Evolutionary conservation across 2,888 invertebrate species (phyloP), one percentile per base, ranked within the genome.

Genomic region (Ichneumoninae sp.): DNA sequence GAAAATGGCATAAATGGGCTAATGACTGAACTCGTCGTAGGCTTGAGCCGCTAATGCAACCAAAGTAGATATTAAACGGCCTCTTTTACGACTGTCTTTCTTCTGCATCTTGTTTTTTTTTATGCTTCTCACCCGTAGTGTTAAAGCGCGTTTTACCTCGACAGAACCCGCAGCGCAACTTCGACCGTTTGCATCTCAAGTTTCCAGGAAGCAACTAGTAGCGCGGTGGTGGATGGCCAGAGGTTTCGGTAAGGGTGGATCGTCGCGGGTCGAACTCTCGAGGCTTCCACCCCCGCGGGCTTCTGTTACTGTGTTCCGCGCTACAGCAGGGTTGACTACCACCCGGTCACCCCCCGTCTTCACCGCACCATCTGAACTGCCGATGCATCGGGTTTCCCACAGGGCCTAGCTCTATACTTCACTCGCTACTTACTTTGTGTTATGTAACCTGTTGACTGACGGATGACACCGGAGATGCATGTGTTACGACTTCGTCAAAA

Each of bases 181-280:
- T 88, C 77, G 69, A 79, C 83, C 83, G 85, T 86, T 88, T 87
- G 83, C 77, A 80, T 86, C 85, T 79, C 76, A 84, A 88, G 87
- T 88, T 87, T 76, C 85, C 70, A 69, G 69, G 84, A 83, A 81
- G 83, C 75, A 82, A 82, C 81, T 82, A 74, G 83, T 74, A 78
- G 86, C 68, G 82, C 83, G 82, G 78, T 70, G 80, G 85, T 85
- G 85, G 83, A 83, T 82, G 70, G 80, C 76, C 74, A 57, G 65
- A 78, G 82, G 83, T 73, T 50, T 30, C 66, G 60, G 77, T 60
- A 44, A 36, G n/a, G 65, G 19, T 36, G 50, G 52, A 16, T 77
- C 22, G 66, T 77, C 76, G 69, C 69, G 69, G 68, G 52, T 81
- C 81, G 63, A 77, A 84, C 60, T 84, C 76, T 44, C 76, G 10